Evolutionary conservation across 2,888 invertebrate genomes (phyloP).

Genomic region (Artemia sinica): DNA sequence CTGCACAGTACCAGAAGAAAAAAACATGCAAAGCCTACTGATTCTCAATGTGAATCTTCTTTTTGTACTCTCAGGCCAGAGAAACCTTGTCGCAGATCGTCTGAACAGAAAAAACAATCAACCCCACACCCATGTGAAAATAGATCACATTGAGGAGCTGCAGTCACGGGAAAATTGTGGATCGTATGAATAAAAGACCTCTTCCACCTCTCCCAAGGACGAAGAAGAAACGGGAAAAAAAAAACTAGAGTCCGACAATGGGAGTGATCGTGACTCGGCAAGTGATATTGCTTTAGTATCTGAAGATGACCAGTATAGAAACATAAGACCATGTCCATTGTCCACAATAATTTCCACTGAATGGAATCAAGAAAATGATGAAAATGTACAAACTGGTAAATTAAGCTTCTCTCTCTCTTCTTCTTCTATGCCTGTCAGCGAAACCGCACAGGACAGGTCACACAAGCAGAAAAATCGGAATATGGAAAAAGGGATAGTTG

Average conservation of each 20-base stretch:
- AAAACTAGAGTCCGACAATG: not conserved
- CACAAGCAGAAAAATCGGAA: no score
- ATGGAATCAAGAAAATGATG: not conserved
- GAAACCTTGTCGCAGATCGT: slow-evolving; percentile 33
- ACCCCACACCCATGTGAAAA: not conserved
- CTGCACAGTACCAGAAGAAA: not conserved
- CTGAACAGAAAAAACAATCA: not conserved
- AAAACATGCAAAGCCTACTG: slow-evolving; percentile 34
- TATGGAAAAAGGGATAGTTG: no score
- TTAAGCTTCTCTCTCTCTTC: not conserved
- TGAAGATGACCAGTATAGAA: not conserved
- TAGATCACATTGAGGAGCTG: slow-evolving; percentile 34
- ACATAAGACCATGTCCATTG: not conserved
- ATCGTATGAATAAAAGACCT: slow-evolving; percentile 67
- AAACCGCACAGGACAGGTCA: not conserved
- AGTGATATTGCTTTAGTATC: not conserved
- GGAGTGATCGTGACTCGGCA: slow-evolving; percentile 6
- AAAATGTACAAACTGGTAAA: slow-evolving; percentile 2
- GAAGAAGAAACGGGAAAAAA: slow-evolving; percentile 22
- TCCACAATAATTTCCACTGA: slow-evolving; percentile 3
- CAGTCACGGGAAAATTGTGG: slow-evolving; percentile 56
- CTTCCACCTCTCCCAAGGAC: slow-evolving; percentile 71
- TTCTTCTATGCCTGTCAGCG: not conserved
- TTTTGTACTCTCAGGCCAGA: slow-evolving; percentile 43
- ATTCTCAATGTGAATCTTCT: slow-evolving; percentile 38